A percentile compares a stretch with the other conserved stretches of the same genome.
Evolutionary conservation across 1,140 invertebrate genomes (phyloP).

Genomic region (Drosophila lowei): DNA sequence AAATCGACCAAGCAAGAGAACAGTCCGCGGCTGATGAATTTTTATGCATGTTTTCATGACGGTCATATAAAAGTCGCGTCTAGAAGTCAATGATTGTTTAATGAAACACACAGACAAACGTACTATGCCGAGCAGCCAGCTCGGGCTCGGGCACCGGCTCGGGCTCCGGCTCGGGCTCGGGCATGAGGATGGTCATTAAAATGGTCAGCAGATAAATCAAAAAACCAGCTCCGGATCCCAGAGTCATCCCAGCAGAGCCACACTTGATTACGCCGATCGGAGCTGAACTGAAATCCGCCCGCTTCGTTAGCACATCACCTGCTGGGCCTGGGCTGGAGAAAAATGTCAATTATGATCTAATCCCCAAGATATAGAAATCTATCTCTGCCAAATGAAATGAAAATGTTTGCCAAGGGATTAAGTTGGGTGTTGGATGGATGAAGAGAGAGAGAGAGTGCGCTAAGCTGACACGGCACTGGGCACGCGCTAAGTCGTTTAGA

Average conservation of each 20-base stretch:
- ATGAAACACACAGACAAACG: conserved; percentile 53
- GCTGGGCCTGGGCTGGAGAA: conserved; percentile 33
- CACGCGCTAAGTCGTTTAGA: conserved; percentile 73
- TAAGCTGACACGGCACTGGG: conserved; percentile 69
- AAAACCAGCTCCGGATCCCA: conserved; percentile 34
- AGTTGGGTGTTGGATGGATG: conserved; percentile 27
- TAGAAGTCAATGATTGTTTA: conserved; percentile 79
- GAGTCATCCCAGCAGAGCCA: conserved; percentile 8
- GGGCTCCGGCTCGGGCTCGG: neutral
- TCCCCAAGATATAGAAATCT: conserved; percentile 33
- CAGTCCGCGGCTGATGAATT: conserved; percentile 75
- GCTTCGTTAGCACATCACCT: conserved; percentile 71
- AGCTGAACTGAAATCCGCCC: conserved; percentile 61
- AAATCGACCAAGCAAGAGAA: conserved; percentile 55
- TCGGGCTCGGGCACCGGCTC: neutral
- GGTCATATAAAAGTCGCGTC: conserved; percentile 64
- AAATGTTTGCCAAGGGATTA: conserved; percentile 71
- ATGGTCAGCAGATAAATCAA: conserved; percentile 72
- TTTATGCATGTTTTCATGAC: conserved; percentile 79
- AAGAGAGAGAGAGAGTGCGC: conserved; percentile 30
- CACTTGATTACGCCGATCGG: conserved; percentile 68
- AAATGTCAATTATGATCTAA: conserved; percentile 56
- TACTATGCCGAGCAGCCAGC: neutral
- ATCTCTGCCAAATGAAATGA: conserved; percentile 52
- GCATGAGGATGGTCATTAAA: conserved; percentile 52